Conservation (phyloP, 2,888 invertebrate genomes). For the Philaethria dido region DNA sequence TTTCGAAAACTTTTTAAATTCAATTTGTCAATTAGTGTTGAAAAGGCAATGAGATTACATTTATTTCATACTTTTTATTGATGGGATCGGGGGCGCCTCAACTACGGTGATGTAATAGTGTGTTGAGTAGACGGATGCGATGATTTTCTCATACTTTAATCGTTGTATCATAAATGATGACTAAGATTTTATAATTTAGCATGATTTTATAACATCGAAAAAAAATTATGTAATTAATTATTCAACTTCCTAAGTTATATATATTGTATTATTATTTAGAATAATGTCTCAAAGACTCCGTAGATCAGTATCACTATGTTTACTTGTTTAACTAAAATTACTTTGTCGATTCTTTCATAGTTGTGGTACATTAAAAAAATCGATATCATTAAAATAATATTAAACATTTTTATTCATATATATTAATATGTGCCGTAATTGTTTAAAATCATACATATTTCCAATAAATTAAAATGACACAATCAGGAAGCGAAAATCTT, state of each 20-base stretch:
- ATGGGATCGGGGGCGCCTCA: slow-evolving; percentile 13
- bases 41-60: slow-evolving; percentile 18
- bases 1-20: slow-evolving; percentile 10
- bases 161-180: slow-evolving; percentile 36
- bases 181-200: slow-evolving; percentile 19
- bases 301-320: no score
- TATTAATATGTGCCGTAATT: neutral
- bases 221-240: slow-evolving; percentile 1
- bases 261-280: no score
- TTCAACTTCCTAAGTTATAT: neutral
- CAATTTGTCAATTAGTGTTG: slow-evolving; percentile 15
- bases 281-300: no score
- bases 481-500: neutral
- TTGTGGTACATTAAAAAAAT: no score
- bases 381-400: no score
- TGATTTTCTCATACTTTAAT: slow-evolving; percentile 32
- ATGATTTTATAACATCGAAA: neutral
- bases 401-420: no score
- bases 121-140: slow-evolving; percentile 33
- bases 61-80: slow-evolving; percentile 15
- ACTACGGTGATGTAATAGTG: slow-evolving; percentile 31
- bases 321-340: no score
- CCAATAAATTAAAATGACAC: neutral
- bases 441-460: neutral
- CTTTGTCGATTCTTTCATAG: no score